Evolutionary conservation across 2,113 vertebrate species (phyloP).

Genomic region (Panthera leo): DNA sequence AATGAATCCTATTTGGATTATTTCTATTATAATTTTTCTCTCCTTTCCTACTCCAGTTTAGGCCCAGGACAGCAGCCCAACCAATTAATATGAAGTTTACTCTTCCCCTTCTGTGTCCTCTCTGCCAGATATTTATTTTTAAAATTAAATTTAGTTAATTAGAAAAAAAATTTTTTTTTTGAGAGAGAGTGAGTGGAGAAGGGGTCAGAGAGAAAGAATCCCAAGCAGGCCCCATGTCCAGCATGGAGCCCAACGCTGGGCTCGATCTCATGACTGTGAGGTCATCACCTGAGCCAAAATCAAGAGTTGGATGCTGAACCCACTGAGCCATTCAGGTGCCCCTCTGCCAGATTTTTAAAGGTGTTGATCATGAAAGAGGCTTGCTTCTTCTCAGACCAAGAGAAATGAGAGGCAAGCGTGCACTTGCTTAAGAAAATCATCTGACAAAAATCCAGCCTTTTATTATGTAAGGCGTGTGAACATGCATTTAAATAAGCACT

Average conservation of each 20-base stretch:
- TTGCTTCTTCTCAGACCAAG: not conserved
- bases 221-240: too few species aligned
- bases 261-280: too few species aligned
- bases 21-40: not conserved
- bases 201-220: too few species aligned
- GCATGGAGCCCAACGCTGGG: too few species aligned
- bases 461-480: not conserved
- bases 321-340: not conserved
- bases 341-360: slow-evolving; percentile 4
- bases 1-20: not conserved
- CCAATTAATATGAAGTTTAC: not conserved
- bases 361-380: not conserved
- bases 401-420: not conserved
- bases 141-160: too few species aligned
- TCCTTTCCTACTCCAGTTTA: too few species aligned
- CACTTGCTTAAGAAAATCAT: not conserved
- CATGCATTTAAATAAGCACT: not conserved
- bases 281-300: too few species aligned
- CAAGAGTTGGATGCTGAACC: too few species aligned
- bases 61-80: not conserved
- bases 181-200: too few species aligned
- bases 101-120: not conserved
- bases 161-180: too few species aligned
- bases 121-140: slow-evolving; percentile 2
- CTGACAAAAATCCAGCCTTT: not conserved